Evolutionary conservation across 2,888 invertebrate genomes (phyloP).

Genomic region (Chrysolina oricalcia): DNA sequence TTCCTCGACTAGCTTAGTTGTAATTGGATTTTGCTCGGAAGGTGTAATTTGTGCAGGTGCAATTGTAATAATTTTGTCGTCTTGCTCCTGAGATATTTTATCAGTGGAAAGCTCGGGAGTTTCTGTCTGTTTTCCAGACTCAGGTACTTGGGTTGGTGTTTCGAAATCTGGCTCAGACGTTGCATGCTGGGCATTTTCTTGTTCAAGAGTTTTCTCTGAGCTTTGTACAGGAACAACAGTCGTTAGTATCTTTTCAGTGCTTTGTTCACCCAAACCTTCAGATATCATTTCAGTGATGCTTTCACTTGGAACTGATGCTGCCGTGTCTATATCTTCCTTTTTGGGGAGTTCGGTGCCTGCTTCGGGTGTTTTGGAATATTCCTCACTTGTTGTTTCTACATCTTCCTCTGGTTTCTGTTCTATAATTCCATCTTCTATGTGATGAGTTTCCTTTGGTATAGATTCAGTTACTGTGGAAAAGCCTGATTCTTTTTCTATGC

Average conservation of each 20-base stretch:
- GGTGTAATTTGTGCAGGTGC: neutral
- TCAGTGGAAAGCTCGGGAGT: neutral
- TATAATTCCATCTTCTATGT: conserved; percentile 7
- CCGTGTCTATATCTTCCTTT: neutral
- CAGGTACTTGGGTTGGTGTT: neutral
- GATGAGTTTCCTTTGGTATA: conserved; percentile 17
- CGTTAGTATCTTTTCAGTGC: neutral
- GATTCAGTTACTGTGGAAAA: neutral
- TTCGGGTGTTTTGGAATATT: conserved; percentile 4
- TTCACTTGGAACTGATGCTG: no score
- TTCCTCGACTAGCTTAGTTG: neutral
- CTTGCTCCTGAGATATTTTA: conserved; percentile 11
- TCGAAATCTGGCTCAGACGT: neutral
- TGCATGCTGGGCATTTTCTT: neutral
- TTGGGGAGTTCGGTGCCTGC: neutral
- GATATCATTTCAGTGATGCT: neutral
- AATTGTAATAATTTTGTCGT: conserved; percentile 9
- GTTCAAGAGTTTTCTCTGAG: neutral
- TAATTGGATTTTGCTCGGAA: neutral
- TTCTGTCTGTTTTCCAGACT: neutral
- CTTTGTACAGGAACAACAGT: neutral
- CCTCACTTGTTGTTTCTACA: conserved; percentile 26
- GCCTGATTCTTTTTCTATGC: neutral
- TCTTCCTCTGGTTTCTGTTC: conserved; percentile 33
- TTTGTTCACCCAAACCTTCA: neutral